phyloP scores from a whole-genome alignment of 92 coral and sea anemone genomes.

The Epizoanthus fatuus region DNA sequence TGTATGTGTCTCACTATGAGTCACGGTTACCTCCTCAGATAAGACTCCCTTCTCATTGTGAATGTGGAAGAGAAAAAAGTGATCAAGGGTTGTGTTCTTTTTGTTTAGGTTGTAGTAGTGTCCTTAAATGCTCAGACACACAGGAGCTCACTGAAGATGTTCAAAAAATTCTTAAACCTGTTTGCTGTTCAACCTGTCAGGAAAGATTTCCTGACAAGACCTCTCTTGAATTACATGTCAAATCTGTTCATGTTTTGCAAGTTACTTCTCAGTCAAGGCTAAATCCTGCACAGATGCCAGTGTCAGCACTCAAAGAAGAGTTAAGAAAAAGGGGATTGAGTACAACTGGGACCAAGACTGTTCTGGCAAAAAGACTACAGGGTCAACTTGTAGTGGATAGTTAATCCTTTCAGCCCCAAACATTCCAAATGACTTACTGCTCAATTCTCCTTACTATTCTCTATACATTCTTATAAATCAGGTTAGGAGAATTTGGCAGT shows the following conservation, averaged over 20 bases:
- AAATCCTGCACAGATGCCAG: neutral
- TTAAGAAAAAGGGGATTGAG: slow-evolving; percentile 2
- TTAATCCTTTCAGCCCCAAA: too few relatives aligned
- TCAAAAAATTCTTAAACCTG: neutral
- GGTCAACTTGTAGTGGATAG: too few relatives aligned
- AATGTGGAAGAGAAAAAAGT: slow-evolving; percentile 7
- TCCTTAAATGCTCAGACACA: neutral
- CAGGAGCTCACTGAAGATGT: slow-evolving; percentile 2
- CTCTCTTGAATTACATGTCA: neutral
- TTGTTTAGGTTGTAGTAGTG: neutral
- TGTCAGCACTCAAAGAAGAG: neutral
- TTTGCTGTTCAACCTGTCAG: neutral
- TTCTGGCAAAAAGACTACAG: neutral
- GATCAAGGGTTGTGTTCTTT: neutral
- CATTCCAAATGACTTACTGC: too few relatives aligned
- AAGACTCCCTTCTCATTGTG: neutral
- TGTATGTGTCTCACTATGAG: slow-evolving; percentile 6
- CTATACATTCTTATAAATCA: too few relatives aligned
- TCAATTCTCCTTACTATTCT: too few relatives aligned
- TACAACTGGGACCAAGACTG: neutral
- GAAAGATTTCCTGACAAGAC: neutral
- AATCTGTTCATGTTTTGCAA: neutral
- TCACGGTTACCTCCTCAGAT: slow-evolving; percentile 8
- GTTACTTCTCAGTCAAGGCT: neutral
- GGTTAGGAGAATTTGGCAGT: too few relatives aligned